Evolutionary conservation across 2,888 invertebrate genomes (phyloP), one percentile per base, ranked within the genome.

Genomic region (Xestia sexstrigata): DNA sequence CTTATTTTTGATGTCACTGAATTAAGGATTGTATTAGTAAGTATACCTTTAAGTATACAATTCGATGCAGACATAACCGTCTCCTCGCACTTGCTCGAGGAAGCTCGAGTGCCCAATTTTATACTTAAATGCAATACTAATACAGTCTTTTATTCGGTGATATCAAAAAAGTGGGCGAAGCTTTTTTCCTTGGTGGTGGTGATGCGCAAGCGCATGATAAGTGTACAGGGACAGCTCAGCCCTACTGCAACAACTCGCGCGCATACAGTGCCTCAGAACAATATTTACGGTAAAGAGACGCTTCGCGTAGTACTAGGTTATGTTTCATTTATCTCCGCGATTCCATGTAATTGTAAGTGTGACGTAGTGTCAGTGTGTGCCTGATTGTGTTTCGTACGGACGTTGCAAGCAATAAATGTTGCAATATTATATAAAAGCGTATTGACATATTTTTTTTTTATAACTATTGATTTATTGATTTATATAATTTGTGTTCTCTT

Each of bases 321-420:
- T 91, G 91, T 84, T 92, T 92, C 90, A 92, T 92, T 92, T 93
- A 90, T 91, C 88, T 92, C 90, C 89, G 91, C 91, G 90, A 93
- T 95, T 95, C 94, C 92, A 93, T 93, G 84, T 91, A 89, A 90
- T 87, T 92, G 85, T 91, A 90, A 88, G 89, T 90, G 87, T 90
- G 89, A 90, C 89, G 88, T 90, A 90, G 90, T 90, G 90, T 90
- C 89, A 88, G 88, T 92, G 94, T 93, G 93, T 93, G 93, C 91
- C 93, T 92, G 91, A 89, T 92, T 93, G 92, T 92, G 91, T 93
- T 92, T 91, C 82, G 88, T 92, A 90, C 83, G 88, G 82, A 91
- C 88, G 87, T 94, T 93, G 93, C 93, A 89, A 95, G 93, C 94
- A 94, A 95, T 95, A 93, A 93, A 89, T 73, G 89, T 95, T 94